Evolutionary conservation across 2,797 vertebrate genomes (phyloP).

Genomic region (Anabacerthia variegaticeps): DNA sequence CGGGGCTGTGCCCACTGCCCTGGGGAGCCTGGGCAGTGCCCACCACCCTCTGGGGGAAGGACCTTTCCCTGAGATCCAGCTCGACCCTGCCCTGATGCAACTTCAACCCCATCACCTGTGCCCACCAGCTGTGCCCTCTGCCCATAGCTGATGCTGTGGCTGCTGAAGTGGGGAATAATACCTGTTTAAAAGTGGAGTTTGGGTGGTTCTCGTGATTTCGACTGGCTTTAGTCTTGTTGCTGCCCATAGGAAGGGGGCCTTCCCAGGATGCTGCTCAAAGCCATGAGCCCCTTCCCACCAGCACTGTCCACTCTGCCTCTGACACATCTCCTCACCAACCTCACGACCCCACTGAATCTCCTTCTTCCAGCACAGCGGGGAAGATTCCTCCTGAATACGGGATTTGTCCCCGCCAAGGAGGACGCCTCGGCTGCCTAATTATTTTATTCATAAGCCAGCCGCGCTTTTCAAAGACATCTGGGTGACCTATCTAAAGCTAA

Average conservation of each 20-base stretch:
- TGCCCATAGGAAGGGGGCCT: accelerated
- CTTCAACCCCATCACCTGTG: not conserved
- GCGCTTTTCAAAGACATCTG: constrained; percentile 68
- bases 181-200: not conserved
- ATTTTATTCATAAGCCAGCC: constrained; percentile 57
- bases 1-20: not conserved
- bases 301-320: not conserved
- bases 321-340: not conserved
- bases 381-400: not conserved
- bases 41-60: not conserved
- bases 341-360: not conserved
- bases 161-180: not conserved
- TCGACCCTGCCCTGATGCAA: not conserved
- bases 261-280: accelerated
- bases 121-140: not conserved
- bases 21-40: not conserved
- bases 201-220: not conserved
- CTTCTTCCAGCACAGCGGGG: not conserved
- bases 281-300: not conserved
- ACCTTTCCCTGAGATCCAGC: not conserved
- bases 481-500: constrained; percentile 64
- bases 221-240: not conserved
- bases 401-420: constrained; percentile 25
- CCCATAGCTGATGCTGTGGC: accelerated
- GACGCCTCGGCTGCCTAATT: not conserved